Conservation (phyloP, 2,888 invertebrate species). For the Andrena camellia region DNA sequence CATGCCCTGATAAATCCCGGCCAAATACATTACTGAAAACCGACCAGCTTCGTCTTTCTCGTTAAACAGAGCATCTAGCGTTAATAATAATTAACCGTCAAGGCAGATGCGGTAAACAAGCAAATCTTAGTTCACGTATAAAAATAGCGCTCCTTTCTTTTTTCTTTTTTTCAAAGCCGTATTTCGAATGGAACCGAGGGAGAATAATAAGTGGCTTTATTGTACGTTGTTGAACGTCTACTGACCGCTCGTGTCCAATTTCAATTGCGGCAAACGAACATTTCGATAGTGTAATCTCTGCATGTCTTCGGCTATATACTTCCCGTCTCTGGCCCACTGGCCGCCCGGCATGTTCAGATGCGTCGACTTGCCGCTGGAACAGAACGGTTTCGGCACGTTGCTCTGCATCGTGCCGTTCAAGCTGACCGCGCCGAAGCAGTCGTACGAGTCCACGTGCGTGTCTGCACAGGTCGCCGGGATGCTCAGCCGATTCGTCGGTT, state of each 20-base stretch:
- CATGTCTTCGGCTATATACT: conserved; percentile 90
- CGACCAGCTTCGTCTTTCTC: not conserved
- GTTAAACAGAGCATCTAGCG: conserved; percentile 11
- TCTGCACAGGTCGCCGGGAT: conserved; percentile 51
- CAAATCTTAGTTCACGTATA: not conserved
- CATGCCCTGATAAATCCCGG: conserved; percentile 17
- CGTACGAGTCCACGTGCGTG: conserved; percentile 89
- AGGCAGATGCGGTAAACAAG: not conserved
- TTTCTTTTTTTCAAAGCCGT: not conserved
- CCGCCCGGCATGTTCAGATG: conserved; percentile 92
- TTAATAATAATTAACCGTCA: not conserved
- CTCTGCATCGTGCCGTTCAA: conserved; percentile 91
- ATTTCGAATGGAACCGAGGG: too few relatives aligned
- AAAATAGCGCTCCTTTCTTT: not conserved
- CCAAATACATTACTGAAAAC: conserved; percentile 12
- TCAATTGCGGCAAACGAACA: conserved; percentile 10
- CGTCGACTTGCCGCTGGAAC: conserved; percentile 85
- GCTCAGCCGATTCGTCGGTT: conserved; percentile 49
- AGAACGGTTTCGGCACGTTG: conserved; percentile 90
- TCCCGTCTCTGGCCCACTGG: conserved; percentile 89
- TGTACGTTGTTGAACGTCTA: not conserved
- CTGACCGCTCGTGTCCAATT: conserved; percentile 43
- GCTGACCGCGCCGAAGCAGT: conserved; percentile 89
- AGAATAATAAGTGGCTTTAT: not conserved
- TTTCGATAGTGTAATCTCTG: conserved; percentile 88